Evolutionary conservation across 2,888 invertebrate genomes (phyloP).

Genomic region (Spodoptera exigua): DNA sequence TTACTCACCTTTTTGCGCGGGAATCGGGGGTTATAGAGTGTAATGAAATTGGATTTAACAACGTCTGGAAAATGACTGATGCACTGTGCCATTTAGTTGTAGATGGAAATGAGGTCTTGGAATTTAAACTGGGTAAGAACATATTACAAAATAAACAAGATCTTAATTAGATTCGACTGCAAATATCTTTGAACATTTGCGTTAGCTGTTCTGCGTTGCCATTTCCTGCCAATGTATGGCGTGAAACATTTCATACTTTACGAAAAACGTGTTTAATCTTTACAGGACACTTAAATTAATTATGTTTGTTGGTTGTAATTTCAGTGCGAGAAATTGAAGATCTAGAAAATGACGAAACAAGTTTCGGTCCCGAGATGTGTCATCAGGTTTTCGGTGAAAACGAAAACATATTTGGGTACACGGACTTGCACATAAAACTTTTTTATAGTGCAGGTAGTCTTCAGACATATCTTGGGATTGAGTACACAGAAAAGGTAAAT

Average conservation of each 20-base stretch:
- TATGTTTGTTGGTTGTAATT: slow-evolving; percentile 33
- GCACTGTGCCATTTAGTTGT: slow-evolving; percentile 86
- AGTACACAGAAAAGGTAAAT: slow-evolving; percentile 91
- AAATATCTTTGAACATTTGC: not conserved
- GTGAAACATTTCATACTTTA: not conserved
- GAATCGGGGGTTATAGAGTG: slow-evolving; percentile 45
- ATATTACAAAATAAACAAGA: not conserved
- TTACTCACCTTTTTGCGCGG: slow-evolving; percentile 61
- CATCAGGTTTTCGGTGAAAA: slow-evolving; percentile 97
- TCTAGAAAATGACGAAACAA: slow-evolving; percentile 90
- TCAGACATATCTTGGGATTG: slow-evolving; percentile 94
- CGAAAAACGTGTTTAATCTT: not conserved
- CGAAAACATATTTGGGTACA: slow-evolving; percentile 98
- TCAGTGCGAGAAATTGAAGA: slow-evolving; percentile 91
- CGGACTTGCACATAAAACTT: slow-evolving; percentile 93
- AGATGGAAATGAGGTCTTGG: slow-evolving; percentile 89
- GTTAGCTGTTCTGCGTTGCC: slow-evolving; percentile 3
- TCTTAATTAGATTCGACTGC: not conserved
- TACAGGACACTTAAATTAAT: not conserved
- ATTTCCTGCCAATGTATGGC: not conserved
- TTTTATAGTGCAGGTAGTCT: slow-evolving; percentile 95
- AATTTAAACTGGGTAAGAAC: slow-evolving; percentile 87
- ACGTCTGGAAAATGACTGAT: slow-evolving; percentile 79
- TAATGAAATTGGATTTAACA: slow-evolving; percentile 44
- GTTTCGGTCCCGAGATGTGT: slow-evolving; percentile 95